Conservation (phyloP, 1,140 invertebrate species). For the Phymastichus coffea region DNA sequence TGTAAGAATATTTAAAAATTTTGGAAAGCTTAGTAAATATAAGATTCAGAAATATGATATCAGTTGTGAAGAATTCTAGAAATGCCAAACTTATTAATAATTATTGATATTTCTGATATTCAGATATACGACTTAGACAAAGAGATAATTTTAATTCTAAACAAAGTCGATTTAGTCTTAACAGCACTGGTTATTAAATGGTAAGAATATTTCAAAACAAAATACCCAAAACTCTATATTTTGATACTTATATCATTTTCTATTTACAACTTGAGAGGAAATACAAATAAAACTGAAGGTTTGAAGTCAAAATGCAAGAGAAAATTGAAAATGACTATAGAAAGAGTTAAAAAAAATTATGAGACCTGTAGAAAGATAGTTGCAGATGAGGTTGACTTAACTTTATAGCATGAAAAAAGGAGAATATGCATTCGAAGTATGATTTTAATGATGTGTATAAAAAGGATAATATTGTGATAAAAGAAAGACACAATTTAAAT, state of each 20-base stretch:
- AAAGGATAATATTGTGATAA: conserved; percentile 60
- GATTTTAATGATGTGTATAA: conserved; percentile 52
- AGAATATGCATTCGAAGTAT: conserved; percentile 68
- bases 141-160: conserved; percentile 83
- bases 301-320: conserved; percentile 63
- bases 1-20: conserved; percentile 63
- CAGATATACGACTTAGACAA: conserved; percentile 76
- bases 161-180: conserved; percentile 90
- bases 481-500: conserved; percentile 68
- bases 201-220: conserved; percentile 75
- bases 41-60: conserved; percentile 89
- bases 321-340: conserved; percentile 75
- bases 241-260: conserved; percentile 84
- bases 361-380: conserved; percentile 79
- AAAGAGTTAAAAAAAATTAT: conserved; percentile 78
- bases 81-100: conserved; percentile 83
- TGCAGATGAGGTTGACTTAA: conserved; percentile 71
- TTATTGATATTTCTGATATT: conserved; percentile 83
- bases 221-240: conserved; percentile 75
- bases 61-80: conserved; percentile 91
- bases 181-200: conserved; percentile 82
- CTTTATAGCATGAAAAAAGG: conserved; percentile 79
- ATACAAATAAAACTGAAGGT: conserved; percentile 53
- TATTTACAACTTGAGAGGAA: conserved; percentile 66
- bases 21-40: conserved; percentile 59